phyloP scores from a whole-genome alignment of 1,140 invertebrate genomes.

The Liolophura sinensis region DNA sequence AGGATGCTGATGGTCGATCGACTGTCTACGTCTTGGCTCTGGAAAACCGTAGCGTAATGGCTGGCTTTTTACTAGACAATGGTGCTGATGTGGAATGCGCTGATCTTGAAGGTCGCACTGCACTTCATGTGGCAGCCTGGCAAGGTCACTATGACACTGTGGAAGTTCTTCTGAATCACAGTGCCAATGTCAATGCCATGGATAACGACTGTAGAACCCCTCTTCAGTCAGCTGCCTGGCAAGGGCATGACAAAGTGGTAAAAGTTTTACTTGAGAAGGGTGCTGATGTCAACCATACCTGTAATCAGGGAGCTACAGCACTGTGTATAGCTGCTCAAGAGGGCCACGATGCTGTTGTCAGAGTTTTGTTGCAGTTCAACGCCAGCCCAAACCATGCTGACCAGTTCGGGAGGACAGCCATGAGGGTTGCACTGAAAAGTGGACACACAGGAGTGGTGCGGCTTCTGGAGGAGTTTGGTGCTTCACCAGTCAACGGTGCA shows the following conservation, averaged over 20 bases:
- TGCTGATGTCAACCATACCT: slow-evolving; percentile 85
- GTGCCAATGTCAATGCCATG: slow-evolving; percentile 82
- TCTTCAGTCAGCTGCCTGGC: slow-evolving; percentile 93
- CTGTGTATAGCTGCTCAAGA: slow-evolving; percentile 92
- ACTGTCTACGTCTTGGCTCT: slow-evolving; percentile 89
- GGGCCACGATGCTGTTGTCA: slow-evolving; percentile 89
- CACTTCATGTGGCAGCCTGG: slow-evolving; percentile 92
- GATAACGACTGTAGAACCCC: slow-evolving; percentile 89
- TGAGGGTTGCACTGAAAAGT: slow-evolving; percentile 77
- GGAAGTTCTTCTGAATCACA: slow-evolving; percentile 74
- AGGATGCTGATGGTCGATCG: slow-evolving; percentile 89
- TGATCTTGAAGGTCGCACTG: slow-evolving; percentile 88
- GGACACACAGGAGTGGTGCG: slow-evolving; percentile 74
- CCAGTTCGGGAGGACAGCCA: slow-evolving; percentile 81
- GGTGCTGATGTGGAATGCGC: slow-evolving; percentile 79
- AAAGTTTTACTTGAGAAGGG: slow-evolving; percentile 66
- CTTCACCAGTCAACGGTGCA: slow-evolving; percentile 31
- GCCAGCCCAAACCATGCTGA: slow-evolving; percentile 92
- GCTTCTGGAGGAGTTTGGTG: slow-evolving; percentile 63
- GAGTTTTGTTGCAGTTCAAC: slow-evolving; percentile 81
- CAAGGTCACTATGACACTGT: slow-evolving; percentile 92
- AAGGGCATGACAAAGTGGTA: slow-evolving; percentile 85
- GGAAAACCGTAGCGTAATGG: slow-evolving; percentile 80
- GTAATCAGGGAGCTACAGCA: slow-evolving; percentile 93
- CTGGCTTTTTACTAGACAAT: slow-evolving; percentile 72